These are phyloP conservation scores for Diplodus puntazzo DNA, from an alignment of 2,797 vertebrate species.

Conservation along the genomic window DNA sequence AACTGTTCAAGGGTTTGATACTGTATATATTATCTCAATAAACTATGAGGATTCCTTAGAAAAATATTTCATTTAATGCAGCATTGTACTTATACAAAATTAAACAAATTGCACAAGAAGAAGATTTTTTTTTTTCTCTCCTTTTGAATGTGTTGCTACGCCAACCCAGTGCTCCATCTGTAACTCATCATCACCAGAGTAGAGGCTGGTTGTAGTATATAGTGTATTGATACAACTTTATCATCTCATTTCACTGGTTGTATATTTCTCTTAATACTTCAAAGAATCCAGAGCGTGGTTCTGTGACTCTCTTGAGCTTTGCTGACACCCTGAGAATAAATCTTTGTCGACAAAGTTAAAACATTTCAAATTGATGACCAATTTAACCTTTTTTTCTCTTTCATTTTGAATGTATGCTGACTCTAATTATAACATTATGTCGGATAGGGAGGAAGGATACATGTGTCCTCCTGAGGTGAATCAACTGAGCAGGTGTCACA, in stretches of 20 bases:
- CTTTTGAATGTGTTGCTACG: constrained; percentile 35
- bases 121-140: constrained; percentile 27
- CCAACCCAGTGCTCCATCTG: constrained; percentile 9
- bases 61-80: constrained; percentile 88
- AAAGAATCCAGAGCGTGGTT: constrained; percentile 32
- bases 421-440: constrained; percentile 18
- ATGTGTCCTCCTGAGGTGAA: constrained; percentile 23
- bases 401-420: constrained; percentile 15
- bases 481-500: constrained; percentile 18
- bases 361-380: constrained; percentile 19
- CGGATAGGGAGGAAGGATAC: neutral
- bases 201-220: constrained; percentile 21
- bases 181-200: constrained; percentile 16
- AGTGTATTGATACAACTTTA: constrained; percentile 29
- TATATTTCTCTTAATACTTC: constrained; percentile 57
- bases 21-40: constrained; percentile 75
- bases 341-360: constrained; percentile 52
- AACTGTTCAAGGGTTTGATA: constrained; percentile 63
- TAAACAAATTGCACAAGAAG: constrained; percentile 68
- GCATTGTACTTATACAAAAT: constrained; percentile 82
- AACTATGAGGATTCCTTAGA: constrained; percentile 82
- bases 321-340: constrained; percentile 72
- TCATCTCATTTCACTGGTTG: constrained; percentile 19
- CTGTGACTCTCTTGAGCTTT: constrained; percentile 52
- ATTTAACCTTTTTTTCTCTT: neutral